phyloP scores from a whole-genome alignment of 30 jellyfish, hydroid and myxozoan genomes.

The Mastigias papua region DNA sequence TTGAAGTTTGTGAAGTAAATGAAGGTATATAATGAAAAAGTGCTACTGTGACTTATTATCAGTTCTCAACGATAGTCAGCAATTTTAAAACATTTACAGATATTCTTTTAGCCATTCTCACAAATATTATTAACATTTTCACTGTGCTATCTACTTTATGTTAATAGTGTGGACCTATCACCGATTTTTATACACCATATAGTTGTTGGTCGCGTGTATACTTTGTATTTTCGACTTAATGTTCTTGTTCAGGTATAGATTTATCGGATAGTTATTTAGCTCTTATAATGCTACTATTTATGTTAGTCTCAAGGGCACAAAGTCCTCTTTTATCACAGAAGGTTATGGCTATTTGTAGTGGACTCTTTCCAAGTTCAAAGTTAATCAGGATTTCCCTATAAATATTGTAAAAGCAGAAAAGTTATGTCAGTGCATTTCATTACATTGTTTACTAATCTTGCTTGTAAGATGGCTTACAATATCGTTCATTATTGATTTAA shows the following conservation, averaged over 20 bases:
- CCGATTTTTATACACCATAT: too few species aligned
- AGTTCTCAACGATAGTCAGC: not conserved
- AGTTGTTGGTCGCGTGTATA: conserved; percentile 1
- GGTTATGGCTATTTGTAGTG: not conserved
- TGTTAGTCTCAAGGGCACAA: not conserved
- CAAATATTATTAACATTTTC: too few species aligned
- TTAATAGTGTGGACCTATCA: too few species aligned
- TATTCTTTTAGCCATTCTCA: too few species aligned
- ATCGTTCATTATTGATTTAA: not conserved
- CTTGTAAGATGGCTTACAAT: too few species aligned
- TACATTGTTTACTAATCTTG: not conserved
- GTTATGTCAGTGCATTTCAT: not conserved
- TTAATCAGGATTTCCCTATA: not conserved
- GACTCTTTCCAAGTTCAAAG: not conserved
- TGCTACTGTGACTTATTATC: not conserved
- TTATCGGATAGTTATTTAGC: conserved; percentile 1
- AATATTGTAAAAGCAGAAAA: not conserved
- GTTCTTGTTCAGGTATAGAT: conserved; percentile 1
- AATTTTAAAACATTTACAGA: too few species aligned
- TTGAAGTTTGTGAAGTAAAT: not conserved
- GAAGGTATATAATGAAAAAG: not conserved
- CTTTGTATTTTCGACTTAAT: not conserved
- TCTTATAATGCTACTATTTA: conserved; percentile 6
- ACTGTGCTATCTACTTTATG: too few species aligned
- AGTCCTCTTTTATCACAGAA: not conserved